phyloP scores from a whole-genome alignment of 2,113 vertebrate species.

The Geothlypis trichas region DNA sequence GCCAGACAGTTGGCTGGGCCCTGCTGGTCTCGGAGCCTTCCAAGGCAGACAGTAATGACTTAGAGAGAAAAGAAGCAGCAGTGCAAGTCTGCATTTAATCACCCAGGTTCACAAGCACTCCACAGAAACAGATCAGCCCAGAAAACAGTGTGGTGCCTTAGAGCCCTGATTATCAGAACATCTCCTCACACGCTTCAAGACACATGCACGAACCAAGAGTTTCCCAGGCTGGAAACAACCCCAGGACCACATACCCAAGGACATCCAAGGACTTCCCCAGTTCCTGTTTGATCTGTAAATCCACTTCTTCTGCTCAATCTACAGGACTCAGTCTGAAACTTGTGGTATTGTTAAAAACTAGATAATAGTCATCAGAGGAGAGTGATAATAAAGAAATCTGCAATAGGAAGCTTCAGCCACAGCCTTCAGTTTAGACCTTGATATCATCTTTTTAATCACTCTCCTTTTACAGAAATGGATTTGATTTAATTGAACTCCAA shows the following conservation, averaged over 20 bases:
- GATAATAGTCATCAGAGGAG: conserved; percentile 29
- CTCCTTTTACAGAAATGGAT: conserved; percentile 62
- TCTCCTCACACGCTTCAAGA: background rate
- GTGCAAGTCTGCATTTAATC: conserved; percentile 1
- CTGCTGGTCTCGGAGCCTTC: background rate
- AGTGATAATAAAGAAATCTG: conserved; percentile 2
- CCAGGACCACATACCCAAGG: background rate
- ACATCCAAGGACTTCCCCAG: background rate
- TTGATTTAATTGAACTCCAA: conserved; percentile 72
- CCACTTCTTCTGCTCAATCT: background rate
- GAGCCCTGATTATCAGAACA: background rate
- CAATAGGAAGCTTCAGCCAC: conserved; percentile 50
- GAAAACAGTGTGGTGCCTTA: background rate
- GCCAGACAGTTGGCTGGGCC: conserved; percentile 22
- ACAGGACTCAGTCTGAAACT: conserved; percentile 30
- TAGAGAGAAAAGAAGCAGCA: background rate
- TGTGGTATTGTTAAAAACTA: conserved; percentile 36
- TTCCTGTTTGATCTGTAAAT: background rate
- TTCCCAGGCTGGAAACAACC: background rate
- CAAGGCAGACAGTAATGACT: conserved; percentile 12
- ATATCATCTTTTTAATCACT: conserved; percentile 72
- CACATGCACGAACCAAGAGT: background rate
- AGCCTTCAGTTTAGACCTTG: conserved; percentile 38
- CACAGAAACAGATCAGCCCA: background rate
- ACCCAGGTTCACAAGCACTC: background rate